Evolutionary conservation across 2,888 invertebrate genomes (phyloP).

Genomic region (Myopa tessellatipennis): DNA sequence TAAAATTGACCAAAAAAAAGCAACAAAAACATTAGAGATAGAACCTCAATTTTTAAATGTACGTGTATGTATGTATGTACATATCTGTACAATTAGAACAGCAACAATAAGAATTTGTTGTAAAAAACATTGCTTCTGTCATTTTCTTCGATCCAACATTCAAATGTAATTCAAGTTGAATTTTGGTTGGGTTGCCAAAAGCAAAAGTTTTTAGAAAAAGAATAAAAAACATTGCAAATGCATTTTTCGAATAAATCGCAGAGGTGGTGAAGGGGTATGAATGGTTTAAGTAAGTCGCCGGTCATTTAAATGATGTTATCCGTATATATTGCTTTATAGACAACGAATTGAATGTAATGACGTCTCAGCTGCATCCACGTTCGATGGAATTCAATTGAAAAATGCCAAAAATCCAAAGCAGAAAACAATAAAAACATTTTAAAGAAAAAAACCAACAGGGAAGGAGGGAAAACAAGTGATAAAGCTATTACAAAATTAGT

Average conservation of each 20-base stretch:
- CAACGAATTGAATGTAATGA: constrained; percentile 16
- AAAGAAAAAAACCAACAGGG: constrained; percentile 8
- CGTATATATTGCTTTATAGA: constrained; percentile 14
- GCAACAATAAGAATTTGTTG: neutral
- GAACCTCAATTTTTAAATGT: neutral
- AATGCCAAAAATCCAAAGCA: constrained; percentile 44
- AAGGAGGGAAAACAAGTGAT: too few species aligned
- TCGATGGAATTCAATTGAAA: constrained; percentile 31
- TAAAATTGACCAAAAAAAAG: neutral
- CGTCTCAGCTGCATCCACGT: constrained; percentile 15
- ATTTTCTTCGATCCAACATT: constrained; percentile 9
- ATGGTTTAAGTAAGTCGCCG: neutral
- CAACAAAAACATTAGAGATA: too few species aligned
- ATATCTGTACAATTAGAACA: constrained; percentile 3
- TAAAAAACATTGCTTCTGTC: neutral
- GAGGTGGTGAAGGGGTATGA: neutral
- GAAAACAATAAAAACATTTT: constrained; percentile 36
- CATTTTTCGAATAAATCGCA: neutral
- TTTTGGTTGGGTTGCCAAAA: neutral
- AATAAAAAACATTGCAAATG: constrained; percentile 26
- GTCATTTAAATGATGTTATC: constrained; percentile 19
- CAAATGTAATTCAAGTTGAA: neutral
- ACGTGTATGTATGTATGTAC: neutral
- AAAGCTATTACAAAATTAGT: neutral
- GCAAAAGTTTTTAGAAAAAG: constrained; percentile 39